A percentile compares a stretch with the other conserved stretches of the same genome.
phyloP scores from a whole-genome alignment of 2,113 vertebrate genomes.

The Chelonoidis abingdonii region DNA sequence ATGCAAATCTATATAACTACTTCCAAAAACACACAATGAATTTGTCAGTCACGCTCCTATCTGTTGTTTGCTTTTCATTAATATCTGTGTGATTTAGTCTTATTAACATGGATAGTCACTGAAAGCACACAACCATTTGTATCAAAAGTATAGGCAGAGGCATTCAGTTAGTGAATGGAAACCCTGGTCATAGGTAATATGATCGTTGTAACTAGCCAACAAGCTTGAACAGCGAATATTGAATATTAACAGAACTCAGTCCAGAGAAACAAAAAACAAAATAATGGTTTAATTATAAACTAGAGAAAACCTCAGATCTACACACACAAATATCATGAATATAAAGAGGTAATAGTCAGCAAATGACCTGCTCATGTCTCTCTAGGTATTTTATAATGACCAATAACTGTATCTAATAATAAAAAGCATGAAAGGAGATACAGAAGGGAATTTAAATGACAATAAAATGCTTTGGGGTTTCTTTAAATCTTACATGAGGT shows the following conservation, averaged over 20 bases:
- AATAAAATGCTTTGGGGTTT: no score
- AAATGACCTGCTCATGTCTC: not conserved
- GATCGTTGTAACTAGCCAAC: not conserved
- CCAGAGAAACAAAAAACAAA: constrained; percentile 7
- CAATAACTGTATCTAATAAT: not conserved
- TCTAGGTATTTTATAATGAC: not conserved
- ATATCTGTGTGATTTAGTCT: not conserved
- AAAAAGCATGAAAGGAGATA: no score
- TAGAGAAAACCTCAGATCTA: not conserved
- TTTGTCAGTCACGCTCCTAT: not conserved
- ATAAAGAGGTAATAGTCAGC: not conserved
- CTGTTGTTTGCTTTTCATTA: not conserved
- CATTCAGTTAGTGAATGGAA: not conserved
- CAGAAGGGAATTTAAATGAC: no score
- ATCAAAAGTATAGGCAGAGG: not conserved
- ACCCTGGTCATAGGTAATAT: not conserved
- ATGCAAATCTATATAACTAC: not conserved
- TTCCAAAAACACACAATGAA: not conserved
- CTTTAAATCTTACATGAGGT: no score
- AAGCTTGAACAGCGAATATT: not conserved
- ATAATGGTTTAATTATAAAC: not conserved
- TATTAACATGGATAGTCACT: not conserved
- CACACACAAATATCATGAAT: not conserved
- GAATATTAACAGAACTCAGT: not conserved
- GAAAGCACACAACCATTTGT: not conserved